phyloP scores from a whole-genome alignment of 1,140 invertebrate species.

The Geopemphigus sp. region DNA sequence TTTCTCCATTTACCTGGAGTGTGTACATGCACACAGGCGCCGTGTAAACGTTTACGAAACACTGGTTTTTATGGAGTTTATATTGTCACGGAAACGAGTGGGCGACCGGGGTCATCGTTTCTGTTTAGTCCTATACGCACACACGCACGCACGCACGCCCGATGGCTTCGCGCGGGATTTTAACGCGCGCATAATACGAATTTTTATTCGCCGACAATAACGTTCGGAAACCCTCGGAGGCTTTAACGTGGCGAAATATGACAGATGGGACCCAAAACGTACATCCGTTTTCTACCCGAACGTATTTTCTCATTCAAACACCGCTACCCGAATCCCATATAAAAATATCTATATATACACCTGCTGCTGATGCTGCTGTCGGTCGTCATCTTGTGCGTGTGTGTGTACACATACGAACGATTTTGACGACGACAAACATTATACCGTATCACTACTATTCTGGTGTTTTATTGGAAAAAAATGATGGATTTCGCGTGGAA shows the following conservation, averaged over 20 bases:
- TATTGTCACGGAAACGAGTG: slow-evolving; percentile 39
- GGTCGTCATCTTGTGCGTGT: not conserved
- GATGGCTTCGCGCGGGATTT: slow-evolving; percentile 14
- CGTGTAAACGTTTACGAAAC: slow-evolving; percentile 31
- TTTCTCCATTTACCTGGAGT: slow-evolving; percentile 33
- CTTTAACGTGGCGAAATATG: slow-evolving; percentile 16
- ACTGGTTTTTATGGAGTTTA: slow-evolving; percentile 7
- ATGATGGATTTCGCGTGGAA: not conserved
- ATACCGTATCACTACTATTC: not conserved
- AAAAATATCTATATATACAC: too few relatives aligned
- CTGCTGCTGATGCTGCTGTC: not conserved
- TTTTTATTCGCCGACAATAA: slow-evolving; percentile 23
- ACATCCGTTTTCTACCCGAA: slow-evolving; percentile 37
- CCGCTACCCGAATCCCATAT: not conserved
- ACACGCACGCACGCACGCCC: not conserved
- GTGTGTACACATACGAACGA: not conserved
- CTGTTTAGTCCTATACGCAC: too few relatives aligned
- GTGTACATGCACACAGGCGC: not conserved
- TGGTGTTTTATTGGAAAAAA: not conserved
- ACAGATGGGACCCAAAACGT: slow-evolving; percentile 2
- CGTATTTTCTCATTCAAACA: not conserved
- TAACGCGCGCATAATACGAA: slow-evolving; percentile 5
- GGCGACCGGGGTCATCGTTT: slow-evolving; percentile 47
- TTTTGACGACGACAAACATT: not conserved
- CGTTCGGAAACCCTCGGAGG: not conserved